phyloP scores from a whole-genome alignment of 2,888 invertebrate species.

The Stomorhina lunata region DNA sequence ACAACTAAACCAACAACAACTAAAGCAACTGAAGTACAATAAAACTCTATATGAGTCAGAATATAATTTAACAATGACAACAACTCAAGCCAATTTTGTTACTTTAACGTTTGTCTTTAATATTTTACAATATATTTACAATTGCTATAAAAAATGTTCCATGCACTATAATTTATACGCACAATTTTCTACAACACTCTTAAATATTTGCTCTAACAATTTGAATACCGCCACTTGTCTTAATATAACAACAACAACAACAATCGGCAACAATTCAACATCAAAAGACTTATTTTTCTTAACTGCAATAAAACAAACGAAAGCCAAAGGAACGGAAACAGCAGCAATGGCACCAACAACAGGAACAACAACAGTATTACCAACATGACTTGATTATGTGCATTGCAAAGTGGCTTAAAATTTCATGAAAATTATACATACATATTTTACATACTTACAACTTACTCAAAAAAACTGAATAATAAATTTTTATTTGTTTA shows the following conservation, averaged over 20 bases:
- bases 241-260: slow-evolving; percentile 1
- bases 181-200: slow-evolving; percentile 2
- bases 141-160: slow-evolving; percentile 26
- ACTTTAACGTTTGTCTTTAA: slow-evolving; percentile 2
- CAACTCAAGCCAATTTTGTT: slow-evolving; percentile 36
- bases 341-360: not conserved
- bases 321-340: no score
- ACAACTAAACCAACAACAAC: slow-evolving; percentile 12
- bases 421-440: slow-evolving; percentile 30
- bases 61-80: slow-evolving; percentile 40
- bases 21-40: slow-evolving; percentile 51
- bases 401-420: slow-evolving; percentile 50
- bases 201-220: not conserved
- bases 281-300: slow-evolving; percentile 27
- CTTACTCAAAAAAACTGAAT: not conserved
- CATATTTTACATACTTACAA: slow-evolving; percentile 12
- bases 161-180: slow-evolving; percentile 36
- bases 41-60: slow-evolving; percentile 24
- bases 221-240: slow-evolving; percentile 17
- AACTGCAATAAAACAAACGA: slow-evolving; percentile 4
- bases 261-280: slow-evolving; percentile 31
- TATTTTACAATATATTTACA: slow-evolving; percentile 1
- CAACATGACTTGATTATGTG: slow-evolving; percentile 62
- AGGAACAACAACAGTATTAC: not conserved
- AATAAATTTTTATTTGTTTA: not conserved